A percentile compares a stretch with the other conserved stretches of the same genome.
Conservation (phyloP, 2,113 vertebrate species). For the Shinisaurus crocodilurus region DNA sequence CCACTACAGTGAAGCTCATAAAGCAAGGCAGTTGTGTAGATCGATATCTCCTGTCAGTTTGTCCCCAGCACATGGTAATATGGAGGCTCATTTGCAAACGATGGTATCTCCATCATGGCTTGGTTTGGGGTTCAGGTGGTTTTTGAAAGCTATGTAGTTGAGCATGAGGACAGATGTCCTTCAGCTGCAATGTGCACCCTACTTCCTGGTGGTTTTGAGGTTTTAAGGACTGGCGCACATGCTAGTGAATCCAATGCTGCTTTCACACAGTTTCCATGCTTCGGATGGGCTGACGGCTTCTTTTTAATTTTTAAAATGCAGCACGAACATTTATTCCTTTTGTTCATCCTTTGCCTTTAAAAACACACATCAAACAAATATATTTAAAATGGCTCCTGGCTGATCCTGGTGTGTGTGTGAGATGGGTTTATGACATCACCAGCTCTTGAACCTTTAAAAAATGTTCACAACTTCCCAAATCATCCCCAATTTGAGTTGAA, state of each 20-base stretch:
- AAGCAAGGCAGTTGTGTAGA: neutral
- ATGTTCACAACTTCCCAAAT: neutral
- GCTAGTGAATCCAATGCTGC: neutral
- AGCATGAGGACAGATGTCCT: neutral
- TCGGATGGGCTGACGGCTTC: neutral
- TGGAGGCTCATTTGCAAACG: neutral
- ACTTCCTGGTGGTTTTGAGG: neutral
- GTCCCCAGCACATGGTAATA: neutral
- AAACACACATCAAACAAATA: neutral
- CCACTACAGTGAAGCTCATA: conserved; percentile 27
- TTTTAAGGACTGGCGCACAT: neutral
- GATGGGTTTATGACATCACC: neutral
- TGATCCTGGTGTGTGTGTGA: neutral
- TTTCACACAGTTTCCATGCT: neutral
- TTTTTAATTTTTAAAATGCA: neutral
- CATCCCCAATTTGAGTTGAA: neutral
- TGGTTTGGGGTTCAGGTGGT: neutral
- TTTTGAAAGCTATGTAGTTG: neutral
- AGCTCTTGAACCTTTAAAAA: neutral
- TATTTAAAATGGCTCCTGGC: neutral
- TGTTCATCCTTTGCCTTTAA: neutral
- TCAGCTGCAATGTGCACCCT: neutral
- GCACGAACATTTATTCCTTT: neutral
- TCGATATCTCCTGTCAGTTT: too few species aligned
- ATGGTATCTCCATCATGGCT: neutral